Conservation (phyloP, 2,888 invertebrate species). For the Heliconius ismenius region DNA sequence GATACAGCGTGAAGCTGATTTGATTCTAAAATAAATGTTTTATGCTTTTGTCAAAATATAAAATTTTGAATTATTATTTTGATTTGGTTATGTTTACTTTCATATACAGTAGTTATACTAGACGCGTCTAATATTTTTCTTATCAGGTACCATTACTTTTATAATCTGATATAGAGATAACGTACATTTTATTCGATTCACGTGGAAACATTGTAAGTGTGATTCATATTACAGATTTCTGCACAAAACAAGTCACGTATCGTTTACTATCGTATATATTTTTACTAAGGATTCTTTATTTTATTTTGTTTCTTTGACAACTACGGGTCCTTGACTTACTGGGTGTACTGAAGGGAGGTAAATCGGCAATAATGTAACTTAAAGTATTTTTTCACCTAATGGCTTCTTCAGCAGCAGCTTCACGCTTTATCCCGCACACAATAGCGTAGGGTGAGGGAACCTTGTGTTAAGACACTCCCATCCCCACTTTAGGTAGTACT, state of each 20-base stretch:
- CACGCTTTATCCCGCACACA: no score
- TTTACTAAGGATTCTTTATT: no score
- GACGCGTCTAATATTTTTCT: not conserved
- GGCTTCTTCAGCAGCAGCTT: no score
- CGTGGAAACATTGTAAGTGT: not conserved
- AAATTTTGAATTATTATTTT: not conserved
- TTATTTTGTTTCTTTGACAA: not conserved
- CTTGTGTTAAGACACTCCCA: no score
- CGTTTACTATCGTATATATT: not conserved
- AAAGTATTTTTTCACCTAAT: no score
- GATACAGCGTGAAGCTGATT: no score
- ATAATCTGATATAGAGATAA: not conserved
- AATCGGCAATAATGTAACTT: not conserved
- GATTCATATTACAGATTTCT: not conserved
- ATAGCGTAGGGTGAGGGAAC: no score
- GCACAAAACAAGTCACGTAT: not conserved
- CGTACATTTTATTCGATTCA: conserved; percentile 7
- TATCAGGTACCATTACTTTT: not conserved
- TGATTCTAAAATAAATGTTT: no score
- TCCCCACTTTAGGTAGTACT: no score
- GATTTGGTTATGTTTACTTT: not conserved
- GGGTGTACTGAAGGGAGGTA: not conserved
- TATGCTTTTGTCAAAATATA: no score
- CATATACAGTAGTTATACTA: not conserved
- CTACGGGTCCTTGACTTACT: not conserved